Percentiles rank a stretch among this genome's conserved stretches.
Evolutionary conservation across 2,113 vertebrate genomes (phyloP).

Genomic region (Oncorhynchus clarkii): DNA sequence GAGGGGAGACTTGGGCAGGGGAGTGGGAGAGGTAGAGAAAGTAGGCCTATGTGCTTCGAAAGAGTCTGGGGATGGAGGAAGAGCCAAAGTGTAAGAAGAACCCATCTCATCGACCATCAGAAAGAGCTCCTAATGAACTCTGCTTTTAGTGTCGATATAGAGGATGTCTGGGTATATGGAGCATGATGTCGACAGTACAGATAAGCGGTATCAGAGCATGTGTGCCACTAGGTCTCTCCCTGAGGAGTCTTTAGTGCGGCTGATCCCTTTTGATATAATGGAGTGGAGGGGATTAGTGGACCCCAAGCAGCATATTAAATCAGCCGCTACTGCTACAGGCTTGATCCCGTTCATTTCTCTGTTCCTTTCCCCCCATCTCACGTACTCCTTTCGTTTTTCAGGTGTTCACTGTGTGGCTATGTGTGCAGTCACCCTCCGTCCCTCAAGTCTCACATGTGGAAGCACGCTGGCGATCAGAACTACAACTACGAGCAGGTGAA

Average conservation of each 20-base stretch:
- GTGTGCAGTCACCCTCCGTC: slow-evolving; percentile 97
- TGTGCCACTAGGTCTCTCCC: not conserved
- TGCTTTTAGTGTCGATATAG: not conserved
- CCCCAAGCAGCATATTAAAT: slow-evolving; percentile 35
- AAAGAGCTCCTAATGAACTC: not conserved
- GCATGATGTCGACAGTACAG: not conserved
- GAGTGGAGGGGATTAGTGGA: slow-evolving; percentile 38
- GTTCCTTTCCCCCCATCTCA: not conserved
- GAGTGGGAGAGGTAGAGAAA: too few relatives aligned
- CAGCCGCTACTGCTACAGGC: slow-evolving; percentile 1
- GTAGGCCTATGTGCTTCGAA: not conserved
- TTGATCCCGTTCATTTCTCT: slow-evolving; percentile 25
- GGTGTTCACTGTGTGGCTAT: slow-evolving; percentile 96
- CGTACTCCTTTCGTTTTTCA: slow-evolving; percentile 45
- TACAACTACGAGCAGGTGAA: slow-evolving; percentile 99
- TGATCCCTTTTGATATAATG: slow-evolving; percentile 46
- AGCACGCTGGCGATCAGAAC: slow-evolving; percentile 97
- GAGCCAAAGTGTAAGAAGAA: not conserved
- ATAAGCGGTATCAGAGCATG: not conserved
- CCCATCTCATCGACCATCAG: not conserved
- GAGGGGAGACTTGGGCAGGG: not conserved
- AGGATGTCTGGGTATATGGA: not conserved
- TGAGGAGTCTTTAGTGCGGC: slow-evolving; percentile 30
- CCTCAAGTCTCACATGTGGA: slow-evolving; percentile 99
- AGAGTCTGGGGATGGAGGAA: not conserved